phyloP scores from a whole-genome alignment of 2,888 invertebrate species.

The Caenorhabditis sinica region DNA sequence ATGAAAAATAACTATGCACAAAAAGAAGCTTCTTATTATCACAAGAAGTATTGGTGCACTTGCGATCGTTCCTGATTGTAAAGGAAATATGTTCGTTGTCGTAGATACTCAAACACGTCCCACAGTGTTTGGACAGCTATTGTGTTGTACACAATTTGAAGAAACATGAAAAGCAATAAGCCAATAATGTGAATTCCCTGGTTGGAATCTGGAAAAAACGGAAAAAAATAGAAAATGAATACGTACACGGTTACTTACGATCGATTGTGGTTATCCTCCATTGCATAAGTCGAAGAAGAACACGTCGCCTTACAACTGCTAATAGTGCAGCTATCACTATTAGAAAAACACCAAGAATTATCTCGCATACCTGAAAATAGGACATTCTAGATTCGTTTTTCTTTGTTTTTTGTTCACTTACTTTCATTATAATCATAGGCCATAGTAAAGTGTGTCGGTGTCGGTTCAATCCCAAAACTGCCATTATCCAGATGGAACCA shows the following conservation, averaged over 20 bases:
- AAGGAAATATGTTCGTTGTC: constrained; percentile 68
- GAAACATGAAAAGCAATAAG: constrained; percentile 68
- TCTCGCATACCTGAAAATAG: constrained; percentile 66
- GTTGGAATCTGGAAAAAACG: constrained; percentile 66
- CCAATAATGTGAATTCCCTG: constrained; percentile 72
- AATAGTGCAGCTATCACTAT: constrained; percentile 69
- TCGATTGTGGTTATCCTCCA: constrained; percentile 73
- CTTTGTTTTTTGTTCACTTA: constrained; percentile 1
- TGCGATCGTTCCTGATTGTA: constrained; percentile 69
- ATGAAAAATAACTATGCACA: background rate
- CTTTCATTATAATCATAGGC: constrained; percentile 72
- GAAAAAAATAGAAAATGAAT: background rate
- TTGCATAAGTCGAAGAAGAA: constrained; percentile 69
- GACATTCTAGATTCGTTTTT: background rate
- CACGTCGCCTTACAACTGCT: constrained; percentile 60
- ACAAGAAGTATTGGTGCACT: constrained; percentile 66
- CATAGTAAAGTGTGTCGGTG: constrained; percentile 66
- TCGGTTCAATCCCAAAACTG: constrained; percentile 58
- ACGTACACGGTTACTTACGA: constrained; percentile 50
- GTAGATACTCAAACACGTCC: constrained; percentile 70
- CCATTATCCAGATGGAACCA: constrained; percentile 68
- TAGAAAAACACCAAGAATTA: constrained; percentile 67
- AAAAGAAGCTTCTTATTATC: background rate
- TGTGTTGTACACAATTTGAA: constrained; percentile 72
- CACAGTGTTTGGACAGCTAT: constrained; percentile 69